phyloP scores from a whole-genome alignment of 1,140 invertebrate species.

The Argopecten irradians region DNA sequence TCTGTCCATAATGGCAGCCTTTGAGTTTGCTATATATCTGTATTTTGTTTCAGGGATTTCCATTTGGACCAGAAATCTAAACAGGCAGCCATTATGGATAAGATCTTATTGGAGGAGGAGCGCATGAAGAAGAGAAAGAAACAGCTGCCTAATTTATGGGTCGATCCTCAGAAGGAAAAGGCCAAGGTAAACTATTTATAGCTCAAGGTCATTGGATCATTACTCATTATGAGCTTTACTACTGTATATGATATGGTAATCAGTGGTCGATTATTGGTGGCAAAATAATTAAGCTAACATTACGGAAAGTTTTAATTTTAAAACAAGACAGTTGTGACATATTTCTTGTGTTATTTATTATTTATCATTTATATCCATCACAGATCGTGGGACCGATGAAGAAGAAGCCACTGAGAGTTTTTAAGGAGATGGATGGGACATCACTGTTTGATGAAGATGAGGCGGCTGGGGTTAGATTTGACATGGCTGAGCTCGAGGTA shows the following conservation, averaged over 20 bases:
- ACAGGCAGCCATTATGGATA: slow-evolving; percentile 69
- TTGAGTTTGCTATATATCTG: slow-evolving; percentile 6
- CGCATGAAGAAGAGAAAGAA: slow-evolving; percentile 70
- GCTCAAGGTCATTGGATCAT: too few relatives aligned
- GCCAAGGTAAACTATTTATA: slow-evolving; percentile 57
- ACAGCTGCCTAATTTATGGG: slow-evolving; percentile 70
- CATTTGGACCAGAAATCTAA: slow-evolving; percentile 64
- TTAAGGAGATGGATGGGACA: slow-evolving; percentile 53
- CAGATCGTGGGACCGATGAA: slow-evolving; percentile 65
- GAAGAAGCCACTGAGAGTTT: slow-evolving; percentile 62
- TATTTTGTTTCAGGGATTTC: slow-evolving; percentile 60
- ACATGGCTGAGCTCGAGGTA: not conserved
- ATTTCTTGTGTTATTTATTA: slow-evolving; percentile 24
- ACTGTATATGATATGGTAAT: too few relatives aligned
- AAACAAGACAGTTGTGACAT: too few relatives aligned
- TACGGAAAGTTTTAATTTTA: too few relatives aligned
- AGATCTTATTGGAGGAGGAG: slow-evolving; percentile 73
- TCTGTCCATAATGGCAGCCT: too few relatives aligned
- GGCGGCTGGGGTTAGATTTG: not conserved
- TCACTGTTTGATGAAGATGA: slow-evolving; percentile 54
- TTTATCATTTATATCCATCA: slow-evolving; percentile 32
- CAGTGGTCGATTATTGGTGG: too few relatives aligned
- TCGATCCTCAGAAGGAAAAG: slow-evolving; percentile 66
- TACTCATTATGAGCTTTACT: too few relatives aligned
- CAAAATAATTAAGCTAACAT: too few relatives aligned